Base-by-base conservation (phyloP, 2,113 vertebrate species). In the Catharus minimus region DNA sequence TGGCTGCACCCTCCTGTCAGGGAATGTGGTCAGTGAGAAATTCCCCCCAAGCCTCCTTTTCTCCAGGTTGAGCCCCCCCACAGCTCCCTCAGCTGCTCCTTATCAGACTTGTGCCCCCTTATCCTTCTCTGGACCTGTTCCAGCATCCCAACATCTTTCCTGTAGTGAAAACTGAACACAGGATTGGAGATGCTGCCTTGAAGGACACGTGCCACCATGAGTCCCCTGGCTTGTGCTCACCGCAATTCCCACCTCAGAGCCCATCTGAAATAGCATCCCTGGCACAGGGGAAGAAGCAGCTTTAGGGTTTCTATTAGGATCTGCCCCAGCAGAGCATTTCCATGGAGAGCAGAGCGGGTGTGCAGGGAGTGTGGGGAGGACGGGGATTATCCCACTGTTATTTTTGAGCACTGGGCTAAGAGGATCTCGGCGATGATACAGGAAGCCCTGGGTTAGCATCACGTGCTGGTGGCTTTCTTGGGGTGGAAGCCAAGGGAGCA, bases 391-490 rank as follows among this genome's bases (percentile, higher is more conserved):
- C 82, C 71, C 73, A 58, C 64, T 65, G 95, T 80, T 95, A 95
- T 96, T 95, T 95, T 94, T 95, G 93, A 91, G 88, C 66, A 52
- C 75, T 55, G 72, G 72, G 75, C 52, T 96, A 95, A 96, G 95
- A 95, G 85, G 95, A 95, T 94, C 64, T 94, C 64, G 80, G 50
- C 0, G 0, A 77, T 0, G 13, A 89, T 50, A 71, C 21, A 80
- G 82, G 86, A 85, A 92, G 84, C 64, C 85, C 74, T 52, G 67
- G 91, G 85, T 52, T 69, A 82, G 44, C 52, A 62, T 67, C 52
- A 32, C 5, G 1, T 71, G 89, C 89, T 80, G 72, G 27, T 2
- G 10, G 69, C 10, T 3, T 22, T 27, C 55, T 84, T 58, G 72
- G 22, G 73, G 61, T 84, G 89, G 86, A 83, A 93, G 44, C 61